Evolutionary conservation across 2,888 invertebrate genomes (phyloP), one percentile per base, ranked within the genome.

Genomic region (Andrena bucephala): DNA sequence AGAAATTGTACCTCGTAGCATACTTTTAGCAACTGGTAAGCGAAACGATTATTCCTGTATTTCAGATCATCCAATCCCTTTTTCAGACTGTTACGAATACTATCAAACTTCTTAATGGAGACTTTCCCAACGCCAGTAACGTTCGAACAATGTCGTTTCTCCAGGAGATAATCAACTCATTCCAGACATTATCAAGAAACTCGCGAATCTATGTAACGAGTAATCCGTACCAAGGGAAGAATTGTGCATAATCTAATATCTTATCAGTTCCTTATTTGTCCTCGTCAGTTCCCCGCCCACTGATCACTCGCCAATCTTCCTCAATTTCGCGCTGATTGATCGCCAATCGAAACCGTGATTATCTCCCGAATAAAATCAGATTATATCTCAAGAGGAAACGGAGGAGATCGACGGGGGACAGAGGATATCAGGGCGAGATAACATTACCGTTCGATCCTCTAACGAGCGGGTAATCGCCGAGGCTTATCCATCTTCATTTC

Each of bases 401-500:
- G n/a, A 8, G 7, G 63, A 73, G 62, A 73, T 67, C 27, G 73
- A 77, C 57, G 67, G 16, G 42, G 10, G 60, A 80, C 50, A 31
- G 57, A 72, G 67, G 48, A 67, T 78, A 82, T 78, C 79, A 57
- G 71, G 59, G 48, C 77, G 52, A 20, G 76, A 78, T 83, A 79
- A 77, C 81, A 84, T 87, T 85, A 78, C 81, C 83, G 81, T 77
- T 42, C 85, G 81, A 82, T 83, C 79, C 83, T 85, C 83, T 89
- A 89, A 89, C 89, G 84, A 87, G 84, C 80, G 73, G 77, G 84
- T 90, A 90, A 91, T 90, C 88, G 86, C 66, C 65, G 66, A 67
- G 73, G 83, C 86, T 84, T 89, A 89, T 92, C 88, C 81, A 87
- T 92, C 90, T 92, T 92, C 90, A 89, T 92, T 92, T 90, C 79